Evolutionary conservation across 2,113 vertebrate species (phyloP).

Genomic region (Anthoscopus minutus): DNA sequence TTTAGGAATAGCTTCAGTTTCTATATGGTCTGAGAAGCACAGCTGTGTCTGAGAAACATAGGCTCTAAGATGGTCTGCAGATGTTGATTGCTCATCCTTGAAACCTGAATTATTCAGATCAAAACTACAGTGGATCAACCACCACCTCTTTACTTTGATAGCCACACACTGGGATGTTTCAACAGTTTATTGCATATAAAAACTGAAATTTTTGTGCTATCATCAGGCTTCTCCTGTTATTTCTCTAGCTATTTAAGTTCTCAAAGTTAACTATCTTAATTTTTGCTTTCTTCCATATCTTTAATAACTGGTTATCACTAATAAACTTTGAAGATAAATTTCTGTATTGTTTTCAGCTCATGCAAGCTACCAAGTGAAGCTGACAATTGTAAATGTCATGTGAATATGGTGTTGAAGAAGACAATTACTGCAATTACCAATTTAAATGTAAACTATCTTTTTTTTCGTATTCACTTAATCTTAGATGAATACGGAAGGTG

Average conservation of each 20-base stretch:
- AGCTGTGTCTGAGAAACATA: neutral
- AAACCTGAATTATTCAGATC: neutral
- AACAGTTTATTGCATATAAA: neutral
- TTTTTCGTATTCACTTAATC: neutral
- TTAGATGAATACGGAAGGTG: neutral
- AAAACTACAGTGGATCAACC: neutral
- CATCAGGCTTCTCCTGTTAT: neutral
- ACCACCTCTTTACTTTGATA: neutral
- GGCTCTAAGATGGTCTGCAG: neutral
- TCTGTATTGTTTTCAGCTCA: neutral
- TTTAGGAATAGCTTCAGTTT: neutral
- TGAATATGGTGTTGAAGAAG: neutral
- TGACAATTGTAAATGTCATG: neutral
- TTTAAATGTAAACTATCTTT: neutral
- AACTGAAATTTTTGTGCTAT: neutral
- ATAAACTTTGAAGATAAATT: neutral
- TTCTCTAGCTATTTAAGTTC: neutral
- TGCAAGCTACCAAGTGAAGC: neutral
- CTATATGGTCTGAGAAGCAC: neutral
- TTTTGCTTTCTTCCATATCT: neutral
- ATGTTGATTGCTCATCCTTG: neutral
- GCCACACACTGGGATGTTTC: neutral
- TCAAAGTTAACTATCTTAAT: neutral
- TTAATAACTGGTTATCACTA: neutral
- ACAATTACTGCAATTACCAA: neutral